Conservation (phyloP, 2,113 vertebrate species). For the Melanerpes aurifrons region DNA sequence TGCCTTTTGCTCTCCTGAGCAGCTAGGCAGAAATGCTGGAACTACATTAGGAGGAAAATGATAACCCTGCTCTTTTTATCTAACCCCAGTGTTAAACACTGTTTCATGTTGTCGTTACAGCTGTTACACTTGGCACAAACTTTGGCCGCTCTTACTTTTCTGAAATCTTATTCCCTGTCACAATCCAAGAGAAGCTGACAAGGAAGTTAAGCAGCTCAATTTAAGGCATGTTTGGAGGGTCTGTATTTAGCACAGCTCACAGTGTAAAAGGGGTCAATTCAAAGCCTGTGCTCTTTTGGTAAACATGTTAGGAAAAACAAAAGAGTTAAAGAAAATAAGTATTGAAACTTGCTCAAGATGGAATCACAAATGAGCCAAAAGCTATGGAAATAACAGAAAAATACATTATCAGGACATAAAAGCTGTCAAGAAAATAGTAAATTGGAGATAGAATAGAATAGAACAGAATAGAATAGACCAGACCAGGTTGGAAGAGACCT, state of each 20-base stretch:
- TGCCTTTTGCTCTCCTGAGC: not conserved
- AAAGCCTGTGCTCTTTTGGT: not conserved
- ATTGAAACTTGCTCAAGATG: not conserved
- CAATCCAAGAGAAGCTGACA: not conserved
- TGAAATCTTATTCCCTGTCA: not conserved
- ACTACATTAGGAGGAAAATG: not conserved
- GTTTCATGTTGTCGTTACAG: not conserved
- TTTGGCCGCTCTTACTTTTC: not conserved
- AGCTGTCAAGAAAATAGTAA: not conserved
- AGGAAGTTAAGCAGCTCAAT: not conserved
- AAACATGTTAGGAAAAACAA: not conserved
- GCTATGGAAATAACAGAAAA: no score
- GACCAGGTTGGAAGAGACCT: no score
- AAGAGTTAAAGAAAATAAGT: not conserved
- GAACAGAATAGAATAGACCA: no score
- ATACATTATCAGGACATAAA: no score
- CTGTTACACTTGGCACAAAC: fast-evolving
- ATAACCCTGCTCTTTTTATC: not conserved
- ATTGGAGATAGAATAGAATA: not conserved
- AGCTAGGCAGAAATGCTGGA: not conserved
- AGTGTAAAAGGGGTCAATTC: not conserved
- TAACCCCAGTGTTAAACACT: fast-evolving
- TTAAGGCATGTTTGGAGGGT: not conserved
- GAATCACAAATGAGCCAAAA: not conserved
- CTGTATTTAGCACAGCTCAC: not conserved